Conservation (phyloP, 2,797 vertebrate species). For the Hemitrygon akajei region DNA sequence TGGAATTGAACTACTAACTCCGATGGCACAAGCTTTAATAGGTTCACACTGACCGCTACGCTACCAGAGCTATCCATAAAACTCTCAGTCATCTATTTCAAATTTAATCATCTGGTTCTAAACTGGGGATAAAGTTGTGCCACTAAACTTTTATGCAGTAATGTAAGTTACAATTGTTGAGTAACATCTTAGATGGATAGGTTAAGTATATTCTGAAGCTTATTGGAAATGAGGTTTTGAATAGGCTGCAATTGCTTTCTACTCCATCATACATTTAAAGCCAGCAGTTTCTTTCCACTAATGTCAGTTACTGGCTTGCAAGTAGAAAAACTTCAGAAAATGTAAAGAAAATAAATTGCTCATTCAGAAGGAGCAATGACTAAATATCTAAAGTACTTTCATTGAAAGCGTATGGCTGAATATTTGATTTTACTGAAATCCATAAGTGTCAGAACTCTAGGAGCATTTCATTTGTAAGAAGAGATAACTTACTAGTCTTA, state of each 20-base stretch:
- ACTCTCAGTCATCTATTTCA: background rate
- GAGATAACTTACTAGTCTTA: background rate
- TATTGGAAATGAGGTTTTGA: background rate
- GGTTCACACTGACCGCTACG: too few species aligned
- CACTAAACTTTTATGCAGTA: background rate
- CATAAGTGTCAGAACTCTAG: background rate
- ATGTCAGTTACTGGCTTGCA: background rate
- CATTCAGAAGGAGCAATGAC: background rate
- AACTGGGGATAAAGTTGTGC: background rate
- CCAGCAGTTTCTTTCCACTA: background rate
- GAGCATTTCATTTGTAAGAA: slow-evolving; percentile 17
- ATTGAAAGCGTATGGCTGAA: slow-evolving; percentile 1
- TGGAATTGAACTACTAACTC: too few species aligned
- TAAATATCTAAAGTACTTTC: background rate
- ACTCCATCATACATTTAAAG: background rate
- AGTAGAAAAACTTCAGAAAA: slow-evolving; percentile 8
- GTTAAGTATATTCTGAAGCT: background rate
- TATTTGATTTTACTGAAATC: slow-evolving; percentile 12
- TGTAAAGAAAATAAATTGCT: slow-evolving; percentile 8
- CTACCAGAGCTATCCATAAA: background rate
- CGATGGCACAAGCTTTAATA: too few species aligned
- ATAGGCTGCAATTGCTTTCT: background rate
- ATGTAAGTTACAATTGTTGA: background rate
- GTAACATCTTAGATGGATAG: background rate
- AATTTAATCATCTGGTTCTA: background rate